Percentiles rank a stretch among this genome's conserved stretches.
These are phyloP conservation scores for Uloborus plumipes DNA, from an alignment of 2,888 invertebrate genomes.

Conservation along the genomic window DNA sequence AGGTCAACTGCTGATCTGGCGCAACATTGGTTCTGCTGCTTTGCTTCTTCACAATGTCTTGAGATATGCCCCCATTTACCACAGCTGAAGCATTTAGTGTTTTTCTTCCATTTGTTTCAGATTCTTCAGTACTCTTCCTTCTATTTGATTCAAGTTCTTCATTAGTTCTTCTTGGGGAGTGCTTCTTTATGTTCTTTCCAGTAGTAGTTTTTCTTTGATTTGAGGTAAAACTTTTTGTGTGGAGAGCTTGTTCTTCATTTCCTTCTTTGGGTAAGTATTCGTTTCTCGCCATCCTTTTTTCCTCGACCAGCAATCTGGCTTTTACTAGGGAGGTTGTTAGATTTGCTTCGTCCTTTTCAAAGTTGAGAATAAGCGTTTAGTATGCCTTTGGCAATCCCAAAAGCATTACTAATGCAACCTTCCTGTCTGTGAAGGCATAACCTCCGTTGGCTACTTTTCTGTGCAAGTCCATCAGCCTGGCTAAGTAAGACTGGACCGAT, in stretches of 20 bases:
- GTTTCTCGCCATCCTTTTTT: neutral
- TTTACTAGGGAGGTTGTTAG: neutral
- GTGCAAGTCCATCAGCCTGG: conserved; percentile 7
- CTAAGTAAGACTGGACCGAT: conserved; percentile 3
- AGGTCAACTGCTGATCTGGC: conserved; percentile 26
- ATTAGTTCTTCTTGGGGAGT: neutral
- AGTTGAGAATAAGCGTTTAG: conserved; percentile 9
- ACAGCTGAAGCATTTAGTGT: conserved; percentile 20
- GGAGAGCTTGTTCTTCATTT: neutral
- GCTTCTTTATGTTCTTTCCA: neutral
- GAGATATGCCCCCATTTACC: conserved; percentile 26
- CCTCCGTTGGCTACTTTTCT: neutral
- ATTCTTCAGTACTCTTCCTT: too few relatives aligned
- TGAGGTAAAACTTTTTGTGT: neutral
- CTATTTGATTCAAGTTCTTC: too few relatives aligned
- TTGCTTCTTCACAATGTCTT: conserved; percentile 18
- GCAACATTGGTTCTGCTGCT: neutral
- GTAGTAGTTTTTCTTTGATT: neutral
- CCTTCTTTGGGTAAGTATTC: neutral
- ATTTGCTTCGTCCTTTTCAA: conserved; percentile 2
- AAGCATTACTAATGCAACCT: conserved; percentile 18
- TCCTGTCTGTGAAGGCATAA: conserved; percentile 12
- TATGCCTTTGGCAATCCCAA: conserved; percentile 8
- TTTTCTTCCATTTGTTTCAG: neutral
- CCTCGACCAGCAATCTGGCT: conserved; percentile 4